Base-by-base conservation (phyloP, 2,113 vertebrate species). In the Lepisosteus oculatus region DNA sequence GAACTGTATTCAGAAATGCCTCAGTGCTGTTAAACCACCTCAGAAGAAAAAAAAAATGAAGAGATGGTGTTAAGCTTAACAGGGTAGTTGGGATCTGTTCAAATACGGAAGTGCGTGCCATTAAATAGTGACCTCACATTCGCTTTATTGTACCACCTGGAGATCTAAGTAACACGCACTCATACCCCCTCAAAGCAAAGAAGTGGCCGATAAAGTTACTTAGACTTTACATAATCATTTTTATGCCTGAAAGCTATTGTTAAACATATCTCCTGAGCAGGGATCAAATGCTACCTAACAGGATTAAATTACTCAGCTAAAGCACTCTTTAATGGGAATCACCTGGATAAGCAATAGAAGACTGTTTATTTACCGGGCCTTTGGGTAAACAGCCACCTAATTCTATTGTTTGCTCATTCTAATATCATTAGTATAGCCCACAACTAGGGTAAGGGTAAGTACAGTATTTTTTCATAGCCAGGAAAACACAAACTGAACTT, bases 31-130 rank as follows among this genome's bases (percentile, higher is more conserved):
- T 29, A 29, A 29, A 29, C 29, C 1, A 29, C 17, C 17, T 29
- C 17, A 29, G 17, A 29, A 29, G 17, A 29, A 1, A 29, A 29
- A 17, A 29, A 29, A 29, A 29, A 29, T 29, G 1, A 29, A 29
- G 29, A 29, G 47, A 51, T 51, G 9, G 5, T 1, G 47, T 51
- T 6, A 51, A 51, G 47, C 5, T 51, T 9, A 51, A 9, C 5
- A 51, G 47, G 47, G 3, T 42, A 51, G 15, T 15, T 8, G 41
- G 62, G 54, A 62, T 71, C 72, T 0, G 64, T 72, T 65, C 75
- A 15, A 5, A 72, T 43, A 45, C 76, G 81, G 75, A 83, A 76
- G 72, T 67, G 70, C 61, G 29, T 69, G n/a, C 43, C 51, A 57
- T 29, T 9, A 54, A 67, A 55, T 55, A 47, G 12, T 14, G 43